phyloP scores from a whole-genome alignment of 1,140 invertebrate genomes.

The Euwallacea fornicatus region DNA sequence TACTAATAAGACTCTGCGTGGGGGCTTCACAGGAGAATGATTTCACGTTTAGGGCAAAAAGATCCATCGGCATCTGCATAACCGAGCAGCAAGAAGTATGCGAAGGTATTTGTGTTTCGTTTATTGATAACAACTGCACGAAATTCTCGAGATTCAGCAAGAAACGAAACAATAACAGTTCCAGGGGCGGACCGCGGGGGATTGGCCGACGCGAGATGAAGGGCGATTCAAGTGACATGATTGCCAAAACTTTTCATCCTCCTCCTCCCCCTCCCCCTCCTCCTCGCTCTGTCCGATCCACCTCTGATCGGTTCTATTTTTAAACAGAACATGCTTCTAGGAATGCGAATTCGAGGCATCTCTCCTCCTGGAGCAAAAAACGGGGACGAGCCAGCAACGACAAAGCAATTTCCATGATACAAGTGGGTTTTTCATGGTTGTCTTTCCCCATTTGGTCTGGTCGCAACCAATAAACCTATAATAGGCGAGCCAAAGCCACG shows the following conservation, averaged over 20 bases:
- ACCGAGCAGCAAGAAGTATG: slow-evolving; percentile 18
- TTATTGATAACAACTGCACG: slow-evolving; percentile 22
- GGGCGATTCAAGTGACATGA: too few species aligned
- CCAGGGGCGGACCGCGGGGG: too few species aligned
- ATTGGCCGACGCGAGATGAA: too few species aligned
- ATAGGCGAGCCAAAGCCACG: slow-evolving; percentile 53
- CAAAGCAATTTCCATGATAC: slow-evolving; percentile 49
- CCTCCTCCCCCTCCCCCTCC: too few species aligned
- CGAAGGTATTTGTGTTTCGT: slow-evolving; percentile 25
- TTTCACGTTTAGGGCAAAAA: slow-evolving; percentile 24
- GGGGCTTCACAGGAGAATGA: slow-evolving; percentile 13
- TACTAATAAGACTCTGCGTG: slow-evolving; percentile 20
- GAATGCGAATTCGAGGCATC: slow-evolving; percentile 41
- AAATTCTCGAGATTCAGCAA: slow-evolving; percentile 1
- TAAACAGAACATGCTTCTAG: slow-evolving; percentile 28
- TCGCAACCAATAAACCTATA: slow-evolving; percentile 53
- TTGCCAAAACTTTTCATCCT: too few species aligned
- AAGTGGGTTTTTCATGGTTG: slow-evolving; percentile 49
- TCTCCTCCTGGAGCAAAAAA: slow-evolving; percentile 36
- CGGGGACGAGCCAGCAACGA: slow-evolving; percentile 36
- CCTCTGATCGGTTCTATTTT: slow-evolving; percentile 32
- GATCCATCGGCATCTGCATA: slow-evolving; percentile 21
- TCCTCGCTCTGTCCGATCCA: too few species aligned
- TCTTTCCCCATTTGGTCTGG: slow-evolving; percentile 49
- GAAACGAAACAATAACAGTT: slow-evolving; percentile 22